Evolutionary conservation across 2,113 vertebrate genomes (phyloP).

Genomic region (Eleginops maclovinus): DNA sequence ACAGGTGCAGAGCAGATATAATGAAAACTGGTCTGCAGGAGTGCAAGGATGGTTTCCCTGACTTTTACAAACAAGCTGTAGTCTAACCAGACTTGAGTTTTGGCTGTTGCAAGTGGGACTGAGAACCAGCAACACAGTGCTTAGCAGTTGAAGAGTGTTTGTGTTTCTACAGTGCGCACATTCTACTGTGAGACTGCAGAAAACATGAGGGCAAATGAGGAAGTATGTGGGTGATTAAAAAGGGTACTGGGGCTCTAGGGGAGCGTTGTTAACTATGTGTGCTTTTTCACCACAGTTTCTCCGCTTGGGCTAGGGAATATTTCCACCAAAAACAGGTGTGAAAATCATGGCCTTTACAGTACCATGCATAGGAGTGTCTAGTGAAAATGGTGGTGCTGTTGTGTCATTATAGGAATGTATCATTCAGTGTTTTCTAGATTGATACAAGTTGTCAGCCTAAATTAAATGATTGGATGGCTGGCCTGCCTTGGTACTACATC

Average conservation of each 20-base stretch:
- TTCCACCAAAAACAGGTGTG: too few relatives aligned
- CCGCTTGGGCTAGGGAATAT: background rate
- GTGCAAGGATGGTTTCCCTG: background rate
- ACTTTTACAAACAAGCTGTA: background rate
- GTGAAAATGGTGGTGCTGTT: too few relatives aligned
- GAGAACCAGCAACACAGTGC: slow-evolving; percentile 6
- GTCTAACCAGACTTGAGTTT: background rate
- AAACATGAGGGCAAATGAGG: background rate
- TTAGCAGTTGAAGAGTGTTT: background rate
- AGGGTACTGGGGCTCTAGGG: background rate
- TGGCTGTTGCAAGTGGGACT: background rate
- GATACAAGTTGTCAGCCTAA: too few relatives aligned
- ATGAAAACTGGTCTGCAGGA: background rate
- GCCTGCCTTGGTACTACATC: too few relatives aligned
- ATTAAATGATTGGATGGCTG: too few relatives aligned
- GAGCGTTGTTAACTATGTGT: background rate
- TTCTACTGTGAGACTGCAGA: slow-evolving; percentile 4
- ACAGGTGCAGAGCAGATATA: background rate
- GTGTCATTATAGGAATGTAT: too few relatives aligned
- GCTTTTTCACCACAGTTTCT: background rate
- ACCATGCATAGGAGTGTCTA: too few relatives aligned
- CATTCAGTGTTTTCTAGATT: too few relatives aligned
- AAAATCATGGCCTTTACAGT: too few relatives aligned
- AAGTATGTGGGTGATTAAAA: background rate
- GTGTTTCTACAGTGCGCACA: background rate